Conservation (phyloP, 2,113 vertebrate genomes). For the Pluvialis apricaria region DNA sequence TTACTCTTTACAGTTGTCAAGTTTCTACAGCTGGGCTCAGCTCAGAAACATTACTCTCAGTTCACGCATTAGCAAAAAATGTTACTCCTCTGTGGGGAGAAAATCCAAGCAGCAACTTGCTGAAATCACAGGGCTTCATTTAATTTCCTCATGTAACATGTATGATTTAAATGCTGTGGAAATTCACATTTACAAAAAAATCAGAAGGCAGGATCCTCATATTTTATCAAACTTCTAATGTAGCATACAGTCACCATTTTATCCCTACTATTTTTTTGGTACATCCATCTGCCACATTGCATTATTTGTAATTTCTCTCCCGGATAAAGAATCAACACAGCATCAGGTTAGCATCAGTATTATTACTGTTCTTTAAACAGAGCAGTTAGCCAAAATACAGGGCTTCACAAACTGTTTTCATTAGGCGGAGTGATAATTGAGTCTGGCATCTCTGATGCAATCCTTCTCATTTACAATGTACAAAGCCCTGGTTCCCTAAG, state of each 20-base stretch:
- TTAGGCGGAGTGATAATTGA: background rate
- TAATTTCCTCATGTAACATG: background rate
- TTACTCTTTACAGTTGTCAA: background rate
- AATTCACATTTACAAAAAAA: background rate
- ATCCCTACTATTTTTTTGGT: background rate
- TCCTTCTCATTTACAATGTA: background rate
- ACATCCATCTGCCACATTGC: background rate
- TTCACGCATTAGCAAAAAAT: background rate
- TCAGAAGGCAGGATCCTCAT: background rate
- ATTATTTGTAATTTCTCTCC: background rate
- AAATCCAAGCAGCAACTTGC: background rate
- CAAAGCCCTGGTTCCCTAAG: background rate
- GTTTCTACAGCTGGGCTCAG: background rate
- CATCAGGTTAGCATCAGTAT: background rate
- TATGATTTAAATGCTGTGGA: background rate
- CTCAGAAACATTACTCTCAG: background rate
- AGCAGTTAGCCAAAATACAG: background rate
- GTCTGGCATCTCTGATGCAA: constrained; percentile 3
- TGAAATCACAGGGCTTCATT: background rate
- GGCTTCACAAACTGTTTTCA: background rate
- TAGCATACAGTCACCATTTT: background rate
- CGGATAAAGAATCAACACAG: background rate
- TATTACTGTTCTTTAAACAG: background rate
- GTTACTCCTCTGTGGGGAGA: background rate
- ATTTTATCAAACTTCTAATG: background rate